Base-by-base conservation (phyloP, 1,140 invertebrate species). In the Plodia interpunctella region DNA sequence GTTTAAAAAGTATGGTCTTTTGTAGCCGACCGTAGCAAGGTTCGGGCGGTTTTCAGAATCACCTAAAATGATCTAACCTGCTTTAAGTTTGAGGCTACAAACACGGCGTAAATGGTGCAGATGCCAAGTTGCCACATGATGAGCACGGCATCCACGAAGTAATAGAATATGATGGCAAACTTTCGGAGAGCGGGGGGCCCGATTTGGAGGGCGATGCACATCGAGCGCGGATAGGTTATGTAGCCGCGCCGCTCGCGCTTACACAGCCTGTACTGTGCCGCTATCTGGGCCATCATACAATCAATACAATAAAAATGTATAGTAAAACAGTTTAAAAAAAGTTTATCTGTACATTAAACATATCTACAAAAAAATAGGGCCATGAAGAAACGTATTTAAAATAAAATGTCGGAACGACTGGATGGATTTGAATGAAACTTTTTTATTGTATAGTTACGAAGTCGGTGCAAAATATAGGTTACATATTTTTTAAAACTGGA, bases 41-140 rank as follows among this genome's bases (percentile, higher is more conserved):
- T 10, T 30, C 10, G 28, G 28, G 28, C 10, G 28, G 5, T 5
- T 5, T 30, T 5, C 10, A 10, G 28, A 30, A 30, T 30, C 28
- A 30, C 5, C n/a, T n/a, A n/a, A n/a, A n/a, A n/a, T n/a, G n/a
- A 13, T 35, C 17, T 51, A 5, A 95, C 92, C 83, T 95, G 92
- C 82, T 94, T 92, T 0, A 95, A 67, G 78, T 94, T 97, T 57
- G 92, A 92, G 0, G 95, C 92, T 5, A 97, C 93, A 79, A 97
- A 97, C 0, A 97, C 93, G 49, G 95, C 92, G 87, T 97, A 97
- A 2, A 97, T 95, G 83, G 94, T 95, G 78, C 96, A 97, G 64
- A 96, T 95, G 11, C 96, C 96, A 49, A 97, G 88, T 86, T 97
- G 96, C 69, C 96, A 96, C n/a, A 95, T 75, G 19, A 95, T 89